Evolutionary conservation across 2,113 vertebrate species (phyloP).

Genomic region (Parus major): DNA sequence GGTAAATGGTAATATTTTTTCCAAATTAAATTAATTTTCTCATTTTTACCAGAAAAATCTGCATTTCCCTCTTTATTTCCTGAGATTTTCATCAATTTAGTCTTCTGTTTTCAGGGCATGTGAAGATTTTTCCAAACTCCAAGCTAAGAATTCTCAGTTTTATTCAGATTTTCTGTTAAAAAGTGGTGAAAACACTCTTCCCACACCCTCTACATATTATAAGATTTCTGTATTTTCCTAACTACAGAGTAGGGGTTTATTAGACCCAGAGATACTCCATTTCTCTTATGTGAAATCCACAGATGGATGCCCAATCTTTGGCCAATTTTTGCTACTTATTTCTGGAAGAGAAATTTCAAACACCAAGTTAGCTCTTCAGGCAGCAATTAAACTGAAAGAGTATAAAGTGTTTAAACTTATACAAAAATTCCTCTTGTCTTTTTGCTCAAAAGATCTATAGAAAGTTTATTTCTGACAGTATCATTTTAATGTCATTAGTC

Average conservation of each 20-base stretch:
- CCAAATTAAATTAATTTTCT: not conserved
- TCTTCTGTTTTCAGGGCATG: not conserved
- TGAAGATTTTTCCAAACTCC: not conserved
- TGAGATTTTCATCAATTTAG: not conserved
- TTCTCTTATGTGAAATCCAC: not conserved
- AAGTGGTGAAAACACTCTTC: not conserved
- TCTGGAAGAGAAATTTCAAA: not conserved
- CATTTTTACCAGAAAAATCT: not conserved
- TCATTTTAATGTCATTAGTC: not conserved
- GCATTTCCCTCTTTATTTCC: not conserved
- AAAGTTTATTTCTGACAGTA: not conserved
- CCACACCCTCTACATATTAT: not conserved
- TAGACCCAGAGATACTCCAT: not conserved
- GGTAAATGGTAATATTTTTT: not conserved
- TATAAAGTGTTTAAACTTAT: not conserved
- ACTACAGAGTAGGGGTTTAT: rapidly evolving
- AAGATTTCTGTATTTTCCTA: not conserved
- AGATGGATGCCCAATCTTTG: not conserved
- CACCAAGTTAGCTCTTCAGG: not conserved
- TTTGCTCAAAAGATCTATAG: not conserved
- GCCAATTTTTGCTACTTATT: not conserved
- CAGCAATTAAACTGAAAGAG: not conserved
- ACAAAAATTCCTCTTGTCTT: not conserved
- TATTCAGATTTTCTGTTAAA: not conserved
- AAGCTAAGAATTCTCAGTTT: not conserved